Percentiles rank a stretch among this genome's conserved stretches.
Conservation (phyloP, 2,888 invertebrate species). For the Acholoe squamosa region DNA sequence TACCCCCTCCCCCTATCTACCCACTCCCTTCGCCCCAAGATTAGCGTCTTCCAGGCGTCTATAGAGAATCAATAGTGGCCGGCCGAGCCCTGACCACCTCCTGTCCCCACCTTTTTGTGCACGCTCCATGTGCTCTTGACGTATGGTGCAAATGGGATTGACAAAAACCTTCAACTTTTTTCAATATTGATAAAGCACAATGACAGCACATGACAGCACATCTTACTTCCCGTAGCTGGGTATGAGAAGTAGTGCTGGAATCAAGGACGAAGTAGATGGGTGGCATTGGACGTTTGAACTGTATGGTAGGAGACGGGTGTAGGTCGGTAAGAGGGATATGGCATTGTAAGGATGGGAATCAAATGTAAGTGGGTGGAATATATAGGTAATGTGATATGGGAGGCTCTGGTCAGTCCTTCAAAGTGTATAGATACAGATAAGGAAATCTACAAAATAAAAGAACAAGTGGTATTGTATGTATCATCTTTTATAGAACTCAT, state of each 20-base stretch:
- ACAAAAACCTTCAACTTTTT: slow-evolving; percentile 35
- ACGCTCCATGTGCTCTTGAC: slow-evolving; percentile 23
- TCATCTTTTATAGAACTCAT: too few relatives aligned
- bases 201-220: background rate
- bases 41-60: background rate
- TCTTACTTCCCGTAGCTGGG: too few relatives aligned
- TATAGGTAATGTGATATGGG: too few relatives aligned
- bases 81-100: background rate
- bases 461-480: too few relatives aligned
- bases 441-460: too few relatives aligned
- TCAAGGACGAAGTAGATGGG: background rate
- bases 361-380: too few relatives aligned
- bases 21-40: background rate
- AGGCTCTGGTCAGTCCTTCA: too few relatives aligned
- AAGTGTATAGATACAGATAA: too few relatives aligned
- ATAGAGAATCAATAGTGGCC: slow-evolving; percentile 23
- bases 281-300: background rate
- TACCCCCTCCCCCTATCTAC: background rate
- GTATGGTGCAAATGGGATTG: slow-evolving; percentile 57
- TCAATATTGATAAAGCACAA: slow-evolving; percentile 53
- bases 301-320: too few relatives aligned
- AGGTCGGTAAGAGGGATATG: too few relatives aligned
- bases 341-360: too few relatives aligned
- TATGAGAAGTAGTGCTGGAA: too few relatives aligned
- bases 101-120: background rate